Base-by-base conservation (phyloP, 2,888 invertebrate species). In the Ptilodon capucinus region DNA sequence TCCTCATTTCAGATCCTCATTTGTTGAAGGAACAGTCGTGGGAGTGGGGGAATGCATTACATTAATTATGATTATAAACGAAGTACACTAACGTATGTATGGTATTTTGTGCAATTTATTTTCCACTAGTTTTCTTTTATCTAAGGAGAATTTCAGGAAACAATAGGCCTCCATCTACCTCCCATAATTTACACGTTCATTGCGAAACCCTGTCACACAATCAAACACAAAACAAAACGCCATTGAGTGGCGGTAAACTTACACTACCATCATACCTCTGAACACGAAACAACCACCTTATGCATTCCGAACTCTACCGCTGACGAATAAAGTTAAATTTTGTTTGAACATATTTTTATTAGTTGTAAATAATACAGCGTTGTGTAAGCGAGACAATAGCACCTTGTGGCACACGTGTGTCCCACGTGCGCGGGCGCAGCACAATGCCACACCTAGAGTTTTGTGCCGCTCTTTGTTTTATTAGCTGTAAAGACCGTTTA, bases 341-440 rank as follows among this genome's bases (percentile, higher is more conserved):
- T 7, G 34, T 23, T 9, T n/a, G 17, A 2, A 8, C 7, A 28
- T 30, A 28, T 11, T 44, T 30, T 21, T 39, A 17, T 45, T 41
- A 44, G 59, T 51, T 46, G 50, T 62, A 53, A 56, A 60, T 60
- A 52, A 51, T 42, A 23, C 42, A 49, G 53, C 56, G 62, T 68
- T 51, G 56, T 46, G 46, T 58, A 56, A 57, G 21, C n/a, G 47
- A 74, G 73, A 83, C 80, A 84, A 84, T 79, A 64, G 70, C 71
- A 78, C 80, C 77, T 79, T 66, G 67, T 64, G 3, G 42, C 54
- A 52, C 78, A 80, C 83, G 81, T 82, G 82, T 70, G 67, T 40
- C 58, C 63, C 81, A 83, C 81, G 81, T 84, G 84, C 60, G 64
- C 60, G 45, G 44, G 54, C 49, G 44, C 44, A 13, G 43, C 51